Conservation (phyloP, 23 tunicate genomes). For the Ascidia mentula region DNA sequence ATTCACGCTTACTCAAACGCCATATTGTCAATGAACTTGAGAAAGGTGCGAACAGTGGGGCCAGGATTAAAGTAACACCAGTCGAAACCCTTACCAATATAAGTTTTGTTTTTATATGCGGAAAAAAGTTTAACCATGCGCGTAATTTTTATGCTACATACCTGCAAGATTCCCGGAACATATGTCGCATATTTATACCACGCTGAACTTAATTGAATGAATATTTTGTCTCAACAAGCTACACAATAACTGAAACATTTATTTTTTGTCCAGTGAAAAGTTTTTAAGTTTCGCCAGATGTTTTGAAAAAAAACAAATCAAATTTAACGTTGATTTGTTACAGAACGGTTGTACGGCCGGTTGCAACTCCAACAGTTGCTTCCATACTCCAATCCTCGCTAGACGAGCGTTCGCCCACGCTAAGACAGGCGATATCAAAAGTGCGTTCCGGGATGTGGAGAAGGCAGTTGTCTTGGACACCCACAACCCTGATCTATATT, state of each 20-base stretch:
- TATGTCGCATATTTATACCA: too few relatives aligned
- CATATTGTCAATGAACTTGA: constrained; percentile 56
- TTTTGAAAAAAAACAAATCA: neutral
- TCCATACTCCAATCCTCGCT: constrained; percentile 91
- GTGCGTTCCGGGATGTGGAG: constrained; percentile 84
- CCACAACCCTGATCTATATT: constrained; percentile 79
- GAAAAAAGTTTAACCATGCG: too few relatives aligned
- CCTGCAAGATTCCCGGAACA: too few relatives aligned
- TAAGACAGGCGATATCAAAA: constrained; percentile 64
- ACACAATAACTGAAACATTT: too few relatives aligned
- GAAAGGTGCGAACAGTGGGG: constrained; percentile 68
- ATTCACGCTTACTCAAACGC: constrained; percentile 77
- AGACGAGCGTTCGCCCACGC: constrained; percentile 81
- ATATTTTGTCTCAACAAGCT: too few relatives aligned
- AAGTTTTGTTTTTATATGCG: neutral
- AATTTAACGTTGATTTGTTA: neutral
- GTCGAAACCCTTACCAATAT: neutral
- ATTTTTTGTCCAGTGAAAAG: too few relatives aligned
- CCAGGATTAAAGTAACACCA: neutral
- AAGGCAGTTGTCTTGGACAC: constrained; percentile 86
- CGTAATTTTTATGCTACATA: too few relatives aligned
- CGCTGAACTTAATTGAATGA: too few relatives aligned
- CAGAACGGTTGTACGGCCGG: constrained; percentile 96
- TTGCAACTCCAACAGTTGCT: constrained; percentile 82
- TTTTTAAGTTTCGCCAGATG: too few relatives aligned